Evolutionary conservation across 2,888 invertebrate species (phyloP), one percentile per base, ranked within the genome.

Genomic region (Pollenia amentaria): DNA sequence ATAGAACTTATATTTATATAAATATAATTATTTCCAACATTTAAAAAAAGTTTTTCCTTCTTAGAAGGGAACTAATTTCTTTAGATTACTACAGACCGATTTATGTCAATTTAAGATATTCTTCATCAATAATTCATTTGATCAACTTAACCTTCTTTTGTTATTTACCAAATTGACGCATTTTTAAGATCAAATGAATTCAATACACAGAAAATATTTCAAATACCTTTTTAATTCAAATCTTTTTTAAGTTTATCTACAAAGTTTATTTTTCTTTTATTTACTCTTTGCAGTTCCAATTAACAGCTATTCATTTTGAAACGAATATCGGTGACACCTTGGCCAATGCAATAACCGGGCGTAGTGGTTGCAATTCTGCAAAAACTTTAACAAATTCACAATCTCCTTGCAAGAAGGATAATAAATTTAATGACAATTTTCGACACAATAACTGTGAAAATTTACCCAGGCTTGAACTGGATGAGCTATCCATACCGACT

Each of bases 251-350:
- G 16, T 10, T 4, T 44, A 21, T 42, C 38, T 48, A 16, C 8
- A 12, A 53, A 46, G 29, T 29, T 8, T 1, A 3, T 55, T 12
- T 53, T 0, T 12, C 18, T 48, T 67, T 12, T 64, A 64, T 88
- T 89, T 90, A 55, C 29, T 29, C 29, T 29, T 29, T 29, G 29
- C 89, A 92, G 87, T 89, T 90, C 0, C 90, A 90, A 85, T 77
- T 90, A 7, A 75, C 84, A 0, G 82, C 88, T 1, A 88, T 91
- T 1, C 90, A 90, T n/a, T 90, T 92, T 57, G 92, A 92, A 73
- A 88, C 89, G 21, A 90, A 92, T 73, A 92, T 92, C 53, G 92
- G 92, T 3, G 92, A 92, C 67, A 84, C 89, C 7, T 64, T 84
- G 18, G 77, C 84, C 42, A 89, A 84, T 40, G 60, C 70, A 9